These are phyloP conservation scores for Xiphophorus couchianus DNA, from an alignment of 2,113 vertebrate genomes.

Conservation along the genomic window DNA sequence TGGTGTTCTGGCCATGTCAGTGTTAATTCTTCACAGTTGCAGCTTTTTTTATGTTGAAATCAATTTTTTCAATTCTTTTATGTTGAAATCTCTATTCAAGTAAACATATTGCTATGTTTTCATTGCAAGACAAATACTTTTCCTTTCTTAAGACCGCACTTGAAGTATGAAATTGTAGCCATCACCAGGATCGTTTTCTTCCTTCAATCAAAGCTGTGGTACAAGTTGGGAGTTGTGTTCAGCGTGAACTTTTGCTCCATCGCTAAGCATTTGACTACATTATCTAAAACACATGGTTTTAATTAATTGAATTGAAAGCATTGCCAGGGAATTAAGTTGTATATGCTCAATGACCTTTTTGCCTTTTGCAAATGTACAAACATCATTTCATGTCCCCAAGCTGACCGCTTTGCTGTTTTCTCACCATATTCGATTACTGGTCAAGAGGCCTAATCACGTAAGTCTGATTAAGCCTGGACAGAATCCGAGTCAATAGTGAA, in stretches of 20 bases:
- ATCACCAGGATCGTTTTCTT: not conserved
- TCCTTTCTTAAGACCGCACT: not conserved
- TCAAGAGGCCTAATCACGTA: constrained; percentile 16
- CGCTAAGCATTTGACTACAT: constrained; percentile 3
- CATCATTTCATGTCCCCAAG: constrained; percentile 8
- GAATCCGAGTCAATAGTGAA: not conserved
- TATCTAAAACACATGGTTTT: constrained; percentile 35
- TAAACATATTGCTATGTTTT: not conserved
- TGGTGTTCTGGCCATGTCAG: not conserved
- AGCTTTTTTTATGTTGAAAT: not conserved
- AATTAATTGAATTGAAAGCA: constrained; percentile 44
- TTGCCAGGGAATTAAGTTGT: constrained; percentile 36
- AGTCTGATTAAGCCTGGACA: not conserved
- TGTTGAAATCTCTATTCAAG: not conserved
- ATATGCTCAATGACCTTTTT: constrained; percentile 35
- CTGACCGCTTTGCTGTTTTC: constrained; percentile 16
- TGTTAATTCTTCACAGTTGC: constrained; percentile 13
- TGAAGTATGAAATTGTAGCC: not conserved
- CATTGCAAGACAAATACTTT: constrained; percentile 20
- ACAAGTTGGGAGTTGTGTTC: not conserved
- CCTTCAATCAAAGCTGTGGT: not conserved
- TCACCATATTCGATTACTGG: constrained; percentile 10
- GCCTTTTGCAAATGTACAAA: constrained; percentile 13
- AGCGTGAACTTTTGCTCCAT: constrained; percentile 23
- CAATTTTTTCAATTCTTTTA: not conserved